A percentile compares a stretch with the other conserved stretches of the same genome.
Evolutionary conservation across 2,113 vertebrate genomes (phyloP).

Genomic region (Malurus elegans): DNA sequence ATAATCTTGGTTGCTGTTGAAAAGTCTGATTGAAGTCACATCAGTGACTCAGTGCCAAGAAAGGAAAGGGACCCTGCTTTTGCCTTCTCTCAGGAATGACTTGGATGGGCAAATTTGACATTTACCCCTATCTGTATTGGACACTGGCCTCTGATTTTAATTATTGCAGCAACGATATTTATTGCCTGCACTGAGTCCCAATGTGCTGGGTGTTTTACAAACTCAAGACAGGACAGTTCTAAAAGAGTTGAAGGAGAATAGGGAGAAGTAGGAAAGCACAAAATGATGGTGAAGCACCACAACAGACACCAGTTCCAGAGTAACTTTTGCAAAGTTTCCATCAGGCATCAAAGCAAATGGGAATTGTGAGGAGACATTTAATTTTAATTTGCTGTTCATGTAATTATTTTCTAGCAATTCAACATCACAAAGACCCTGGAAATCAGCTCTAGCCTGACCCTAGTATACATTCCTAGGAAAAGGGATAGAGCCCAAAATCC

Average conservation of each 20-base stretch:
- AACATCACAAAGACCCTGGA: background rate
- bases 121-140: background rate
- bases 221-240: background rate
- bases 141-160: background rate
- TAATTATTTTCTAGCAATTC: background rate
- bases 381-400: background rate
- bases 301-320: background rate
- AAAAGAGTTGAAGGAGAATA: background rate
- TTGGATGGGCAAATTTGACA: background rate
- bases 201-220: background rate
- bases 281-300: background rate
- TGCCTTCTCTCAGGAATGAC: background rate
- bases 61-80: background rate
- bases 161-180: background rate
- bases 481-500: background rate
- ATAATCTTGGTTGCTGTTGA: constrained; percentile 52
- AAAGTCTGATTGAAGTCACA: constrained; percentile 30
- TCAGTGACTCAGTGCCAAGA: constrained; percentile 18
- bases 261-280: background rate
- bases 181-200: background rate
- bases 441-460: background rate
- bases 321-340: background rate
- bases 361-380: background rate
- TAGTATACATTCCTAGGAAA: background rate
- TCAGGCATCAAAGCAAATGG: background rate